Evolutionary conservation across 2,888 invertebrate species (phyloP).

Genomic region (Coleophora flavipennella): DNA sequence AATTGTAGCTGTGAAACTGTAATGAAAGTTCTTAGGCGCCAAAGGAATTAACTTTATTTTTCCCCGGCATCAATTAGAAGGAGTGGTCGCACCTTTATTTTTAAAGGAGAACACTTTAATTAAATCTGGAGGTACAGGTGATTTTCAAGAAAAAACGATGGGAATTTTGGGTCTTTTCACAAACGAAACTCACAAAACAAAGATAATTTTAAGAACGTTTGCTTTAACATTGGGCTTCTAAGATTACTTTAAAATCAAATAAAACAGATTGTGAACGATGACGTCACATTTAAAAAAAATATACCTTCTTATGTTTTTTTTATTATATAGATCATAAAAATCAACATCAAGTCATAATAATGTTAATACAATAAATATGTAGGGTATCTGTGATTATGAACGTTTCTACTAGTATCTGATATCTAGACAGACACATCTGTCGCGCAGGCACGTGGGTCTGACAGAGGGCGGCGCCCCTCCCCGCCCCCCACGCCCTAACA

Average conservation of each 20-base stretch:
- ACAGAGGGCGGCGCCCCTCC: conserved; percentile 46
- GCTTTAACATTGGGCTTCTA: too few species aligned
- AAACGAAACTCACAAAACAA: conserved; percentile 20
- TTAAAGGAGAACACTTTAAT: conserved; percentile 53
- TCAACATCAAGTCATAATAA: conserved; percentile 53
- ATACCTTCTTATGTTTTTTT: too few species aligned
- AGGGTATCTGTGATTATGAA: conserved; percentile 67
- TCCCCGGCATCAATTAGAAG: conserved; percentile 49
- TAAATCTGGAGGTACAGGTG: conserved; percentile 48
- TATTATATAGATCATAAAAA: too few species aligned
- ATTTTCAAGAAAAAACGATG: conserved; percentile 23
- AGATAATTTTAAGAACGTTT: too few species aligned
- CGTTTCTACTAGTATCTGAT: conserved; percentile 70
- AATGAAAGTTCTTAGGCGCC: conserved; percentile 59
- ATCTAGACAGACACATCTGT: conserved; percentile 70
- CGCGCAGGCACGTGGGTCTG: conserved; percentile 61
- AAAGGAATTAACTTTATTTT: conserved; percentile 54
- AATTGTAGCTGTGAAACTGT: conserved; percentile 64
- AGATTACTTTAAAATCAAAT: too few species aligned
- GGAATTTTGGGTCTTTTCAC: conserved; percentile 21
- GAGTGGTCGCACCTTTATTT: conserved; percentile 36
- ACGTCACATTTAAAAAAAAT: too few species aligned
- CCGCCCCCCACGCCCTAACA: conserved; percentile 13
- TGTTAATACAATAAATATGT: conserved; percentile 65
- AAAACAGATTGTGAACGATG: too few species aligned